Conservation (phyloP, 2,113 vertebrate species). For the Austrofundulus limnaeus region DNA sequence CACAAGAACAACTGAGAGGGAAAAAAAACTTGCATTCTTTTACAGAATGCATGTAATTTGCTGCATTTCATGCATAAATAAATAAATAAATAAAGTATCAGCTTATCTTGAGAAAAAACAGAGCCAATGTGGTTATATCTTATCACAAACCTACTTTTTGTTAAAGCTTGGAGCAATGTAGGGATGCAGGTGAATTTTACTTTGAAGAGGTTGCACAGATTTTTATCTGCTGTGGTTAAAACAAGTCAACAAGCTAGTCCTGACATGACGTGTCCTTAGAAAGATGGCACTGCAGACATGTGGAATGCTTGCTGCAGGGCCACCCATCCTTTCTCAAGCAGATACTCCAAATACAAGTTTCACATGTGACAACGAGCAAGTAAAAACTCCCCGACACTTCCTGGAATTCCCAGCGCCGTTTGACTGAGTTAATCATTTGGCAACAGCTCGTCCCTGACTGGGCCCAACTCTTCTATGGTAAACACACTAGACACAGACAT, state of each 20-base stretch:
- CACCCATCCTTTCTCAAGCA: not conserved
- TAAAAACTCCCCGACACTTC: slow-evolving; percentile 21
- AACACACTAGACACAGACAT: not conserved
- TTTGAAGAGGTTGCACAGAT: too few relatives aligned
- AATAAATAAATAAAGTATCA: too few relatives aligned
- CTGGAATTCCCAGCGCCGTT: not conserved
- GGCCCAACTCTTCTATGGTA: not conserved
- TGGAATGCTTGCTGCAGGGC: slow-evolving; percentile 29
- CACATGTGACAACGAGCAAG: not conserved
- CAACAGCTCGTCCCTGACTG: not conserved
- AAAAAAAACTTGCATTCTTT: too few relatives aligned
- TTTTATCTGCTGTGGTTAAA: not conserved
- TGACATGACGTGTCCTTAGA: slow-evolving; percentile 7
- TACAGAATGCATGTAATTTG: too few relatives aligned
- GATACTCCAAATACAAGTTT: not conserved
- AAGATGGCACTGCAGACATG: not conserved
- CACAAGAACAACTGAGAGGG: not conserved
- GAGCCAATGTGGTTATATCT: too few relatives aligned
- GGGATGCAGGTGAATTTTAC: not conserved
- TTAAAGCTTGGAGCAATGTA: too few relatives aligned
- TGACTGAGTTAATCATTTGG: not conserved
- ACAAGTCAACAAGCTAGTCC: slow-evolving; percentile 2
- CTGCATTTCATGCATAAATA: too few relatives aligned
- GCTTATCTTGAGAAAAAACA: too few relatives aligned
- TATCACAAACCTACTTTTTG: too few relatives aligned